A percentile compares a stretch with the other conserved stretches of the same genome.
phyloP scores from a whole-genome alignment of 1,140 invertebrate genomes.

The Drosophila murphyi region DNA sequence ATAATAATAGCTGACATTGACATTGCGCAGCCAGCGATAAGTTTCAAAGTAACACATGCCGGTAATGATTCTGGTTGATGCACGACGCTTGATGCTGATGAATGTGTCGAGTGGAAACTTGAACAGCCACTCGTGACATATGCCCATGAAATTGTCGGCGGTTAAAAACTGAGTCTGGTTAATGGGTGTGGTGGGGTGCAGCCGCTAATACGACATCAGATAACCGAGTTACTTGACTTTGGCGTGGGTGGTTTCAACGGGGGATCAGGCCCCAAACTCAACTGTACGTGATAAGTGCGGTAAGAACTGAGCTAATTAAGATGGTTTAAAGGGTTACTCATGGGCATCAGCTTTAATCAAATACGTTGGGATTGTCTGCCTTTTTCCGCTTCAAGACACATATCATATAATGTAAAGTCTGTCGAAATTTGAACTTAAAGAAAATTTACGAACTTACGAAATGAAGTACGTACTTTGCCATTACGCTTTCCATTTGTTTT shows the following conservation, averaged over 20 bases:
- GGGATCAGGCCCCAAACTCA: conserved; percentile 5
- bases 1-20: conserved; percentile 68
- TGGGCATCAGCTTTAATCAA: conserved; percentile 19
- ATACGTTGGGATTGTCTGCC: background rate
- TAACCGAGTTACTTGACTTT: conserved; percentile 18
- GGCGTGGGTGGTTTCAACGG: conserved; percentile 6
- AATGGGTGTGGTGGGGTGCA: conserved; percentile 4
- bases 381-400: background rate
- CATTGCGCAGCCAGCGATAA: conserved; percentile 65
- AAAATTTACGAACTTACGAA: no score
- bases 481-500: no score
- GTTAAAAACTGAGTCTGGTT: conserved; percentile 8
- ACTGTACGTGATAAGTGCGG: conserved; percentile 11
- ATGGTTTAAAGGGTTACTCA: background rate
- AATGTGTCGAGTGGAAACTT: conserved; percentile 51
- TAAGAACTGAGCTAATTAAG: background rate
- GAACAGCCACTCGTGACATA: conserved; percentile 33
- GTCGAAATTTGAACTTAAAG: background rate
- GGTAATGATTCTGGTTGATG: conserved; percentile 63
- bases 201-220: conserved; percentile 31
- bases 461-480: no score
- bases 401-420: background rate
- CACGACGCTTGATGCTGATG: conserved; percentile 50
- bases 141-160: conserved; percentile 29
- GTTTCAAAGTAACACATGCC: conserved; percentile 74